A percentile compares a stretch with the other conserved stretches of the same genome.
Evolutionary conservation across 2,888 invertebrate genomes (phyloP).

Genomic region (Pyrgus malvae): DNA sequence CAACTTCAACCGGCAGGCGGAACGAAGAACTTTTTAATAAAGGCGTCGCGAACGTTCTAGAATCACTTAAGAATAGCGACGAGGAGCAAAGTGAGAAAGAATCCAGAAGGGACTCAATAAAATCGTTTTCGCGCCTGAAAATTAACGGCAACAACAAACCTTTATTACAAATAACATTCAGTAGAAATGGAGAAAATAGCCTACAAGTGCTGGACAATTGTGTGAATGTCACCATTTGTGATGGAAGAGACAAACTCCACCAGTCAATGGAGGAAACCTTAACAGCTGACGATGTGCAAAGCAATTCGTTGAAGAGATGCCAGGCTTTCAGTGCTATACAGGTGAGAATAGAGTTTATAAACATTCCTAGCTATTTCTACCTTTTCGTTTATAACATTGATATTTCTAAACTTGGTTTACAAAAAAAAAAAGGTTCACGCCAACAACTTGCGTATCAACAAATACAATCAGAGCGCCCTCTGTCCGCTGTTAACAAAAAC

Average conservation of each 20-base stretch:
- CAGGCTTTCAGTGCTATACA: conserved; percentile 78
- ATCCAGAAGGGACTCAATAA: conserved; percentile 44
- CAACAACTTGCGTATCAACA: too few relatives aligned
- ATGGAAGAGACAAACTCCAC: conserved; percentile 40
- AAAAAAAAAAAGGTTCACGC: background rate
- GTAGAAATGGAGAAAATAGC: conserved; percentile 63
- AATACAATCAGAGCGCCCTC: too few relatives aligned
- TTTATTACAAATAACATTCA: conserved; percentile 66
- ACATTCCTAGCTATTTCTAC: conserved; percentile 7
- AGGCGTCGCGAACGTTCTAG: conserved; percentile 63
- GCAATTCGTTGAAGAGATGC: conserved; percentile 68
- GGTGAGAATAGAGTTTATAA: conserved; percentile 45
- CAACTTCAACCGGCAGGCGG: conserved; percentile 34
- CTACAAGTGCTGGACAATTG: conserved; percentile 69
- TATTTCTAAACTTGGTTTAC: background rate
- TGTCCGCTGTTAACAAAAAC: too few relatives aligned
- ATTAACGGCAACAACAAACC: conserved; percentile 75
- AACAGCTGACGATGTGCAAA: conserved; percentile 48
- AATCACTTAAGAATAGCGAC: conserved; percentile 50
- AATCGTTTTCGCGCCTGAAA: conserved; percentile 67
- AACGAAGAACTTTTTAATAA: conserved; percentile 60
- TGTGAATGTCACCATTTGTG: conserved; percentile 69
- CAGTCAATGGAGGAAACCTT: conserved; percentile 55
- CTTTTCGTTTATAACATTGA: too few relatives aligned
- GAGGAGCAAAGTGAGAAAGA: conserved; percentile 23